phyloP scores from a whole-genome alignment of 2,113 vertebrate genomes.

The Oenanthe oenanthe region DNA sequence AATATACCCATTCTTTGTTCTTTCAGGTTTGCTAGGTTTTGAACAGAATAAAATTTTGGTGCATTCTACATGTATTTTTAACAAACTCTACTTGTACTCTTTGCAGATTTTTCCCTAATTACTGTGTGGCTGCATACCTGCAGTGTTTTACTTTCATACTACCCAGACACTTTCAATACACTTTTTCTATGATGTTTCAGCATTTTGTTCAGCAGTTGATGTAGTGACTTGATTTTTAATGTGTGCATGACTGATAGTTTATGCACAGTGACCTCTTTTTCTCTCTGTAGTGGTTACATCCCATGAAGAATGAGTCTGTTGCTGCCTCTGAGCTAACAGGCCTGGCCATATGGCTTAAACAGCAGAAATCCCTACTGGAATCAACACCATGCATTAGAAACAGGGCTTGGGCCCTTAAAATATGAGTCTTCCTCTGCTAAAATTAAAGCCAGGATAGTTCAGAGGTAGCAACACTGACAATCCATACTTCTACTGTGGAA shows the following conservation, averaged over 20 bases:
- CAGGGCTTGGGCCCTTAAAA: background rate
- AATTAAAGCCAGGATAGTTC: background rate
- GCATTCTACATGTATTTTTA: background rate
- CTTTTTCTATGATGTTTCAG: background rate
- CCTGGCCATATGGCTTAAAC: background rate
- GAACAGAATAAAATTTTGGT: background rate
- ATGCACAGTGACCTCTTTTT: background rate
- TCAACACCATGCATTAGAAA: background rate
- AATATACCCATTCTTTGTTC: slow-evolving; percentile 32
- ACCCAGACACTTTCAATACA: background rate
- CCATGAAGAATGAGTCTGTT: slow-evolving; percentile 1
- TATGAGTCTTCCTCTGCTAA: background rate
- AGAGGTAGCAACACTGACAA: background rate
- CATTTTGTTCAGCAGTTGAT: background rate
- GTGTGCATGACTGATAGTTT: background rate
- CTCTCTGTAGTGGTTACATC: background rate
- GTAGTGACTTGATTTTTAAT: slow-evolving; percentile 18
- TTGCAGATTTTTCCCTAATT: background rate
- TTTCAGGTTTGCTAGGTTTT: background rate
- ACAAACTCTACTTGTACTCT: background rate
- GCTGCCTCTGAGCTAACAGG: slow-evolving; percentile 8
- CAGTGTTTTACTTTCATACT: background rate
- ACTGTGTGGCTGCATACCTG: background rate
- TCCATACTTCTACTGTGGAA: background rate
- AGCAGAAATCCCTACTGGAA: background rate